These are phyloP conservation scores for Panulirus ornatus DNA, from an alignment of 1,140 invertebrate species.

Conservation along the genomic window DNA sequence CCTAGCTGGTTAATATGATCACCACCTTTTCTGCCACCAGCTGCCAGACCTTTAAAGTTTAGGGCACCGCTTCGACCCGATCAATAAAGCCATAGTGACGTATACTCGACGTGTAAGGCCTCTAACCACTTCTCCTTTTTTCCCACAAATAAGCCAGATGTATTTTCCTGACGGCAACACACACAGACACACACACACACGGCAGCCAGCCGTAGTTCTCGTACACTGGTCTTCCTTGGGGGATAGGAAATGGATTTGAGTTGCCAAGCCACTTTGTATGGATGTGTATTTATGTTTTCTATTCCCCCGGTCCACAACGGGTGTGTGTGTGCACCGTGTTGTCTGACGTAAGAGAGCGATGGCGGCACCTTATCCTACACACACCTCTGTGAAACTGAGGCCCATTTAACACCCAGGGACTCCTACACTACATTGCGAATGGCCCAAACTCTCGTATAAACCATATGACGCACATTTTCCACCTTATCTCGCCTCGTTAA, in stretches of 20 bases:
- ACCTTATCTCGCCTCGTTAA: neutral
- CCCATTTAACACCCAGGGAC: neutral
- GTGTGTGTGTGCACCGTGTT: neutral
- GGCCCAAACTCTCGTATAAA: slow-evolving; percentile 45
- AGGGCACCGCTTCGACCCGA: neutral
- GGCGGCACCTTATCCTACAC: neutral
- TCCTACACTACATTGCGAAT: slow-evolving; percentile 31
- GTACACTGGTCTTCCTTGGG: neutral
- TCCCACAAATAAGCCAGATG: too few species aligned
- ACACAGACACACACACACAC: slow-evolving; percentile 12
- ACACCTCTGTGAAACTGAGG: slow-evolving; percentile 39
- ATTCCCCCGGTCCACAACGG: neutral
- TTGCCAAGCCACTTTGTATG: slow-evolving; percentile 20
- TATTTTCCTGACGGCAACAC: too few species aligned
- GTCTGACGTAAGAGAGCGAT: neutral
- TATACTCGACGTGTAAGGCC: too few species aligned
- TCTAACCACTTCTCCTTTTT: too few species aligned
- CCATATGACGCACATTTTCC: slow-evolving; percentile 52
- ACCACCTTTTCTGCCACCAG: neutral
- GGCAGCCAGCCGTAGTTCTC: neutral
- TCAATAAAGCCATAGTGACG: slow-evolving; percentile 39
- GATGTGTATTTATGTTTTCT: neutral
- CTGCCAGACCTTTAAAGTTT: too few species aligned
- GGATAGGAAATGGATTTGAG: neutral
- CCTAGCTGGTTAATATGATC: neutral